A percentile compares a stretch with the other conserved stretches of the same genome.
phyloP scores from a whole-genome alignment of 2,888 invertebrate species.

The Euplexia lucipara region DNA sequence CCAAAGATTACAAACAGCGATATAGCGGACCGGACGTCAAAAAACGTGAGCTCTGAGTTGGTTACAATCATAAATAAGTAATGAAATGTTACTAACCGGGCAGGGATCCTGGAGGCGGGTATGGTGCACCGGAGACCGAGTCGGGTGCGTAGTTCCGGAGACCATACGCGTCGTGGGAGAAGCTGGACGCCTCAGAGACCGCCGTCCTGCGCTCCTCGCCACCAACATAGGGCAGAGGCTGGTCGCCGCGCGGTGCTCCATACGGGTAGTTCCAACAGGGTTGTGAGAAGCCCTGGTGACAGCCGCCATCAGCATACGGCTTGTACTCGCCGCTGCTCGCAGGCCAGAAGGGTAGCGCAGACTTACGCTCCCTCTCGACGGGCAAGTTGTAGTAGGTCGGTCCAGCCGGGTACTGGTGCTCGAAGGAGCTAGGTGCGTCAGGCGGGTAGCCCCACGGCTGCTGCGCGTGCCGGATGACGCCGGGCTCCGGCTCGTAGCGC shows the following conservation, averaged over 20 bases:
- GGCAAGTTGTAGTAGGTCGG: conserved; percentile 95
- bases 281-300: conserved; percentile 94
- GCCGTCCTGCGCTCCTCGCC: conserved; percentile 93
- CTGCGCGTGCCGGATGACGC: conserved; percentile 95
- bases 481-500: conserved; percentile 92
- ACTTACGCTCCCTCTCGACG: conserved; percentile 92
- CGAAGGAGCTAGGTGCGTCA: conserved; percentile 92
- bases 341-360: conserved; percentile 93
- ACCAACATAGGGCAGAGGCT: conserved; percentile 93
- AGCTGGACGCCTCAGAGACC: conserved; percentile 92
- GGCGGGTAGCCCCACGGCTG: conserved; percentile 95
- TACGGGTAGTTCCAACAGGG: conserved; percentile 94
- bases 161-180: conserved; percentile 94
- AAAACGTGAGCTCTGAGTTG: conserved; percentile 80
- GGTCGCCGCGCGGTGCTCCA: conserved; percentile 92
- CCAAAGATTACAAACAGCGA: conserved; percentile 85
- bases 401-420: conserved; percentile 93
- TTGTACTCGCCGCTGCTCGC: conserved; percentile 92
- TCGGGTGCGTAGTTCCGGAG: conserved; percentile 94
- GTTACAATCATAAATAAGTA: conserved; percentile 67
- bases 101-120: conserved; percentile 94
- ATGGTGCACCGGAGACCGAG: conserved; percentile 94
- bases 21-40: conserved; percentile 74
- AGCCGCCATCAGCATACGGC: conserved; percentile 91
- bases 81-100: conserved; percentile 86